Evolutionary conservation across 1,140 invertebrate species (phyloP), one percentile per base, ranked within the genome.

Genomic region (Magallana angulata): DNA sequence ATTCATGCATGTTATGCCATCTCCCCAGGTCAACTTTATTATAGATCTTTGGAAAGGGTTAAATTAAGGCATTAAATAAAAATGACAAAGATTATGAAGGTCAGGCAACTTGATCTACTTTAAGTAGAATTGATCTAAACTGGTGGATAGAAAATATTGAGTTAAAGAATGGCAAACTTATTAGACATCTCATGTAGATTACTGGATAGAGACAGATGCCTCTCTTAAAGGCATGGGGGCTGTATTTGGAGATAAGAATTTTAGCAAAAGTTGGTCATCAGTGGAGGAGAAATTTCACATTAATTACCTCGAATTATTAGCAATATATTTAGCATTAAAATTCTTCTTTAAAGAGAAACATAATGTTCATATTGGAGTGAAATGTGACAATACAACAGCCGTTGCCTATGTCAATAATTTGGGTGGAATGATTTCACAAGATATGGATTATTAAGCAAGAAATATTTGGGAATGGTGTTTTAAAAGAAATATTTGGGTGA

Each of bases 381-480:
- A 83, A 83, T 12, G 11, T 80, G 71, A 36, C 71, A 80, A 80
- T 30, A 80, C 48, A 56, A 36, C 18, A 24, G 71, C 56, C 30
- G 0, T 56, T 16, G n/a, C 71, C 16, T 80, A 80, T 24, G 30
- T 80, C 24, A 80, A 80, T 80, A 24, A 16, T 24, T 48, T 80
- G 71, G 71, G 71, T 36, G 71, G 71, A 30, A 80, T 80, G 71
- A 16, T 18, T 36, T 80, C 71, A 36, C n/a, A 80, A 80, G 12
- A 80, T 36, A 36, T 36, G 36, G 36, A 36, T 36, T 36, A 14
- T 24, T 80, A 7, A 80, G 14, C 24, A 76, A 48, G 12, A 12
- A 9, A 87, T 9, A 90, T 91, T 16, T 91, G 89, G 89, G 4
- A 60, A 18, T 91, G 89, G 91, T 91, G 88, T 76, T 86, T 84